Evolutionary conservation across 2,113 vertebrate species (phyloP), one percentile per base, ranked within the genome.

Genomic region (Epinephelus lanceolatus): DNA sequence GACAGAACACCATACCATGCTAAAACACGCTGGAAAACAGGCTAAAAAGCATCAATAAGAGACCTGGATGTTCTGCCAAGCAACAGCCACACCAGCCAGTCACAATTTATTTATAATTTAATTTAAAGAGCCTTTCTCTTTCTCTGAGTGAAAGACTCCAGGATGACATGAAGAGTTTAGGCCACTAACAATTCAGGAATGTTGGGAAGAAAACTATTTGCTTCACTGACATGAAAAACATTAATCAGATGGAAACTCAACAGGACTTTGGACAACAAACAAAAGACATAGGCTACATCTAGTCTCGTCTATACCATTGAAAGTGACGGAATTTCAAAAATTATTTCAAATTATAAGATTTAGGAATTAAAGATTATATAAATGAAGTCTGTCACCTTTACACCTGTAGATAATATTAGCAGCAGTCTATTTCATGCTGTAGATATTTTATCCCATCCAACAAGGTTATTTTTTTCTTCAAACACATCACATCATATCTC

Each of bases 141-240:
- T 25, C 17, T 69, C 47, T 52, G 12, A 52, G 30, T 72, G 47
- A 71, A 79, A 76, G 71, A 66, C 40, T 61, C 8, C 78, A 70
- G 56, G 49, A 80, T 81, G 40, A 61, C 37, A 81, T 15, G 13
- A 49, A 67, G 55, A 80, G 2, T 82, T 80, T 42, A 75, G 11
- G 27, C 72, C 79, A 76, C 59, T 65, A 78, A 75, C 37, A 75
- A 78, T 40, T 67, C 47, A 65, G 59, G 76, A 89, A 87, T 85
- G 76, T 86, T 60, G 60, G 65, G 66, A 45, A 76, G 49, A 84
- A 81, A 56, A 82, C 45, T 56, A 69, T 86, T 83, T 81, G 49
- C 72, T 56, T 78, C 12, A 72, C 3, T 69, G 68, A 75, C 60
- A 66, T 12, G 25, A 65, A 71, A 53, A 23, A 75, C 72, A 59